Conservation (phyloP, 2,888 invertebrate genomes). For the Alloscopus bannaensis region DNA sequence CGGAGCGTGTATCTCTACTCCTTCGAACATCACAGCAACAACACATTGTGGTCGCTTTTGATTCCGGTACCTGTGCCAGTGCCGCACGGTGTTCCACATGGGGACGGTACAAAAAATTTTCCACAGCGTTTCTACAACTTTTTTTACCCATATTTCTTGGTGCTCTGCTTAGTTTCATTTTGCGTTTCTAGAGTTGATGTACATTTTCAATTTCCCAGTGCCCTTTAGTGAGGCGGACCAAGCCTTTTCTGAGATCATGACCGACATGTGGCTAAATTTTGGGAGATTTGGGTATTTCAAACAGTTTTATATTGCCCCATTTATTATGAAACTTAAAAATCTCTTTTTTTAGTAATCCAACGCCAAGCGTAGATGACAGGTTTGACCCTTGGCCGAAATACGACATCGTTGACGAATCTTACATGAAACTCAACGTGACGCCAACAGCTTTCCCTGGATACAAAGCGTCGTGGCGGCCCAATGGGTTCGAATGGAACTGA, state of each 20-base stretch:
- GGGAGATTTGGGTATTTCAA: constrained; percentile 13
- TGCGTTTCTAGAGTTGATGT: constrained; percentile 32
- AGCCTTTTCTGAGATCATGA: constrained; percentile 16
- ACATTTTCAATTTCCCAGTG: constrained; percentile 19
- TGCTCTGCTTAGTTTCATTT: not conserved
- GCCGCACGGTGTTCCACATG: constrained; percentile 12
- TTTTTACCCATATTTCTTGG: not conserved
- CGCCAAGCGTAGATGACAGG: not conserved
- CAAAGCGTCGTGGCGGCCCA: not conserved
- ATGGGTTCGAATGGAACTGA: not conserved
- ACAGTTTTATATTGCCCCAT: not conserved
- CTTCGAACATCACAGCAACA: constrained; percentile 19
- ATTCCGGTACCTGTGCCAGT: not conserved
- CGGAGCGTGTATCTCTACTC: constrained; percentile 36
- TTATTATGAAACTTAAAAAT: not conserved
- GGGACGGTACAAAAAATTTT: constrained; percentile 19
- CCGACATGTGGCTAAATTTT: constrained; percentile 34
- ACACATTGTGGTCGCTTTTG: constrained; percentile 3
- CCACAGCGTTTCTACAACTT: not conserved
- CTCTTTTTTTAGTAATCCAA: constrained; percentile 26
- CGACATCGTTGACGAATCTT: not conserved
- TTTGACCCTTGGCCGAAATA: constrained; percentile 23
- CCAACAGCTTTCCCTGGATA: constrained; percentile 24
- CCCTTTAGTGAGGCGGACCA: constrained; percentile 8
- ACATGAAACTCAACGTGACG: constrained; percentile 30